Base-by-base conservation (phyloP, 1,140 invertebrate species). In the Drosophila nikananu region DNA sequence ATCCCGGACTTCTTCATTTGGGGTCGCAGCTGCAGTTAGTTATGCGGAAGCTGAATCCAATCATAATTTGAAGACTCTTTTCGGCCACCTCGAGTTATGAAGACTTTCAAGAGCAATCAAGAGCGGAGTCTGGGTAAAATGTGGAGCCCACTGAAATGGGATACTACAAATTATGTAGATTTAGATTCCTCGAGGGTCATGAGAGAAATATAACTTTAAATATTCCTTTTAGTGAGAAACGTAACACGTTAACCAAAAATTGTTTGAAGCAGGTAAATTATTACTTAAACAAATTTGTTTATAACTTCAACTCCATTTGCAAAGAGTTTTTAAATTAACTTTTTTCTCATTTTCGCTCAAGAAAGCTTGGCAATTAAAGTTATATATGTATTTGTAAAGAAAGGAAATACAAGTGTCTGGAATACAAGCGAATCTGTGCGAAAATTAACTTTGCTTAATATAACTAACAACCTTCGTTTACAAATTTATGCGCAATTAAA, bases 11-110 rank as follows among this genome's bases (percentile, higher is more conserved):
- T 44, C 73, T 77, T 57, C 64, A 35, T 77, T 71, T 57, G 74
- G 42, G 74, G 76, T 77, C 64, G 74, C 75, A 78, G 75, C 75
- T 78, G 75, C 75, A 78, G 67, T 72, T 72, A 52, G 72, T 57
- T 62, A 78, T 78, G 75, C 75, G 75, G 74, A 78, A 78, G 75
- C 75, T 61, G 55, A 30, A 49, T 70, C 64, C 75, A 78, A 70
- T 78, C 75, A 78, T 78, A 78, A 78, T 78, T 70, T 70, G 51
- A 77, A 77, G 73, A 52, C 67, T 60, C 23, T 73, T 73, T 72
- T 52, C 6, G 68, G 55, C 63, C 48, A 51, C 30, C 49, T 42
- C 32, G 42, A 77, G 55, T 70, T 70, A 55, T 37, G 61, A 30
- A 44, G 27, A 61, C 73, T 61, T 75, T 75, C 70, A 19, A 55